phyloP scores from a whole-genome alignment of 2,888 invertebrate genomes.

The Antheraea yamamai region DNA sequence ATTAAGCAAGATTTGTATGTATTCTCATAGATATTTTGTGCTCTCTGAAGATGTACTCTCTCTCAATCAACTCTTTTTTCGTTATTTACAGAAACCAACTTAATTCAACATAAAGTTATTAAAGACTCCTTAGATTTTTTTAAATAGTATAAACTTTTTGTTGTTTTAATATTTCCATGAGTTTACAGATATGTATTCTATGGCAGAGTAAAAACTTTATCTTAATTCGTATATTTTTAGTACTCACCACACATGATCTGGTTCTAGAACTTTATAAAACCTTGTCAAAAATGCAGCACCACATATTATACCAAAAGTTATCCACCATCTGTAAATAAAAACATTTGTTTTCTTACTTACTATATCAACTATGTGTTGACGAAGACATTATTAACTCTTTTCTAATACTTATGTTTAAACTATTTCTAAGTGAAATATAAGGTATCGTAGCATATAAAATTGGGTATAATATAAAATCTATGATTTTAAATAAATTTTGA shows the following conservation, averaged over 20 bases:
- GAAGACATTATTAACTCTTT: no score
- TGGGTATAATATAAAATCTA: background rate
- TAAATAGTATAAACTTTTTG: background rate
- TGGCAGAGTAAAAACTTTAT: no score
- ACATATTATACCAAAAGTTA: slow-evolving; percentile 84
- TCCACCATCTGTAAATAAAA: slow-evolving; percentile 80
- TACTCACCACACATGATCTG: slow-evolving; percentile 95
- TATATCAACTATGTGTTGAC: background rate
- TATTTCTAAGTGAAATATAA: background rate
- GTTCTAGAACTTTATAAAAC: slow-evolving; percentile 94
- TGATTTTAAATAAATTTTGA: background rate
- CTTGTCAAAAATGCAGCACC: slow-evolving; percentile 88
- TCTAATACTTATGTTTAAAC: background rate
- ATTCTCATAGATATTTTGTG: background rate
- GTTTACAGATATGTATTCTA: no score
- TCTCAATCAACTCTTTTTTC: background rate
- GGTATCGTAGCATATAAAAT: background rate
- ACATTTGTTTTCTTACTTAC: background rate
- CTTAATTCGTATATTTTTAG: background rate
- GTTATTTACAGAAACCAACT: background rate
- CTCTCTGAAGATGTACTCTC: background rate
- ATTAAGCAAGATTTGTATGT: no score
- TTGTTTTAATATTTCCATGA: background rate
- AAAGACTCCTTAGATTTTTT: background rate
- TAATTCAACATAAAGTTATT: no score